These are phyloP conservation scores for Apostichopus parvimensis DNA, from an alignment of 35 echinoderm and acorn worm species.

Conservation along the genomic window DNA sequence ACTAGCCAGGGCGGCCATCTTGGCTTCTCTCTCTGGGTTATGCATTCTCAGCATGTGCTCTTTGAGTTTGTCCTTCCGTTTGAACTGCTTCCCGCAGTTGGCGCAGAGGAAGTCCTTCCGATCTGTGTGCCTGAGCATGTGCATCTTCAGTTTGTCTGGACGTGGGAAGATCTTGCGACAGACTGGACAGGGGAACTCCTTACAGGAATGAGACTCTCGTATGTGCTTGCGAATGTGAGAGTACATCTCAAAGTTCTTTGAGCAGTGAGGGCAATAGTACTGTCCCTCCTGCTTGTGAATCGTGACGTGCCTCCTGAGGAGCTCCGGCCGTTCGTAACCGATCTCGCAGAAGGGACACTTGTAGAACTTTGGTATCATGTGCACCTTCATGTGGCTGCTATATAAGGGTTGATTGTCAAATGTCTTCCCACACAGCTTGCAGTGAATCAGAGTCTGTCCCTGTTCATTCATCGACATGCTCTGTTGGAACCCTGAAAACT, in stretches of 20 bases:
- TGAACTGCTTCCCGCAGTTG: constrained; percentile 98
- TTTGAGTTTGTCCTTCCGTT: constrained; percentile 95
- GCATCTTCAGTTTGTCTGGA: constrained; percentile 87
- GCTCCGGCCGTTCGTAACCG: constrained; percentile 68
- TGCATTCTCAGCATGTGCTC: constrained; percentile 95
- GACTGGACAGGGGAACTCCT: constrained; percentile 85
- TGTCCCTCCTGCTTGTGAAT: constrained; percentile 69
- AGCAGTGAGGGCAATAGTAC: constrained; percentile 82
- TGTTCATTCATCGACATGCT: constrained; percentile 50
- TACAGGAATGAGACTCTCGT: constrained; percentile 78
- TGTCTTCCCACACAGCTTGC: constrained; percentile 79
- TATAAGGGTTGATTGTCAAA: constrained; percentile 81
- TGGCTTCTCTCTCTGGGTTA: constrained; percentile 84
- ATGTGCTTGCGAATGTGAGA: constrained; percentile 87
- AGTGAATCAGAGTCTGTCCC: constrained; percentile 67
- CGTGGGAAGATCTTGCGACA: constrained; percentile 85
- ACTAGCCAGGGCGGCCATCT: constrained; percentile 60
- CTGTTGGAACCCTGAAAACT: constrained; percentile 11
- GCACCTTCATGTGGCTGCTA: constrained; percentile 82
- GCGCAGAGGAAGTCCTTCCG: constrained; percentile 92
- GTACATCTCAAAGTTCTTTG: constrained; percentile 74
- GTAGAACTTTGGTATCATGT: constrained; percentile 77
- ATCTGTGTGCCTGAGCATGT: constrained; percentile 88
- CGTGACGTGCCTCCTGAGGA: constrained; percentile 70
- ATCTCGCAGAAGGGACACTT: constrained; percentile 88